Base-by-base conservation (phyloP, 2,797 vertebrate species). In the Syngnathus rostellatus region DNA sequence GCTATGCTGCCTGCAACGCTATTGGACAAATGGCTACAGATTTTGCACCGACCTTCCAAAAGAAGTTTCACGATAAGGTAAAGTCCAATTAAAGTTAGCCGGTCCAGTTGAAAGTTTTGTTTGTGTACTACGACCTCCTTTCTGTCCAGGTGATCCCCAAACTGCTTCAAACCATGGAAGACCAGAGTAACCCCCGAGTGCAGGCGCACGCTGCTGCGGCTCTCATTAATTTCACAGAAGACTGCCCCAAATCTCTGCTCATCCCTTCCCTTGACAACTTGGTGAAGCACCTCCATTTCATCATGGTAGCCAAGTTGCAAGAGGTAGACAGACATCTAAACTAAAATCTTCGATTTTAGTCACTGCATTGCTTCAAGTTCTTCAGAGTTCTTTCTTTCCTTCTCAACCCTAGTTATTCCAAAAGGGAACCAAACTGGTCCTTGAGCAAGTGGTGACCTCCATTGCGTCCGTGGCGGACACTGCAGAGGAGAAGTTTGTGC, bases 1-100 rank as follows among this genome's bases (percentile, higher is more conserved):
- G 97, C n/a, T 98, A 98, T 0, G 97, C 97, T 0, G 97, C 96
- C 69, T 99, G 97, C 74, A 99, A 99, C 4, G 96, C 97, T 1
- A 94, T 99, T 1, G 97, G 97, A 72, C 97, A 99, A 84, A 99
- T 99, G 97, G 97, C 97, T 76, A 98, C 96, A 62, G 97, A 99
- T 82, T 99, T 99, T 9, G 97, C 97, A 12, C 97, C 97, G n/a
- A 94, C 93, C 19, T 99, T 99, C 85, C 97, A 99, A 65, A 98
- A 98, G 91, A 99, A 99, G 73, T 99, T 99, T 81, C 97, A 99
- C 0, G 94, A 97, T 72, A 99, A 98, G 93, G 97, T 92, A 86
- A 25, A 2, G 21, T 6, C 14, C 6, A 31, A n/a, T 63, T 37
- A 5, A 37, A 43, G 21, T 17, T 21, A 41, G n/a, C 5, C 5